Base-by-base conservation (phyloP, 2,888 invertebrate genomes). In the Nezara viridula region DNA sequence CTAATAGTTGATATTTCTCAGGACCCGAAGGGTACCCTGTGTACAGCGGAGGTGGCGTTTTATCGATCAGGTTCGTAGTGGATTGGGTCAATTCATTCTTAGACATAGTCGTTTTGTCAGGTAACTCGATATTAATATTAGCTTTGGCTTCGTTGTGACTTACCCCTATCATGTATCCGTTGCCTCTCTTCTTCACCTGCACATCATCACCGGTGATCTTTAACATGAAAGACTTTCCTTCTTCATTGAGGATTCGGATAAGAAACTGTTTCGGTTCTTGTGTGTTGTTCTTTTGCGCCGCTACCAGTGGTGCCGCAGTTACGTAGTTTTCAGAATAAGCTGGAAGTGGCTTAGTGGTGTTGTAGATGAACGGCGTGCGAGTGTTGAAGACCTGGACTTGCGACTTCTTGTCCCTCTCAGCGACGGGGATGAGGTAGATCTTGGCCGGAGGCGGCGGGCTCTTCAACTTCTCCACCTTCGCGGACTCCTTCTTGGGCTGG, bases 361-460 rank as follows among this genome's bases (percentile, higher is more conserved):
- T n/a, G 55, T 55, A 55, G 19, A 16, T 37, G 27, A 49, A 86
- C 4, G 47, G 73, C 21, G 44, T 7, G 5, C 7, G 88, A 10
- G 88, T 27, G 4, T 44, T 27, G 44, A 88, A 66, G 14, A 88
- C 27, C 49, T 88, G 88, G 2, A 47, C 66, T 7, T 88, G 60
- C 3, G 88, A 44, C 52, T 73, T 77, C 88, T 66, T 73, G 81
- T 88, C 88, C 50, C 88, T 44, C 77, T 88, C 88, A 2, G 77
- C 85, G 9, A 90, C 90, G 19, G 90, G 90, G 44, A 90, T 90
- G 86, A 90, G 90, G 89, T 90, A 90, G 55, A 90, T 89, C 89
- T 89, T 90, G 32, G 90, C 88, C 3, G 89, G 85, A 50, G 90
- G 90, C 10, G 90, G 90, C 40, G 77, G 86, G 10, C 19, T 73